phyloP scores from a whole-genome alignment of 2,113 vertebrate species.

The Nothoprocta pentlandii region DNA sequence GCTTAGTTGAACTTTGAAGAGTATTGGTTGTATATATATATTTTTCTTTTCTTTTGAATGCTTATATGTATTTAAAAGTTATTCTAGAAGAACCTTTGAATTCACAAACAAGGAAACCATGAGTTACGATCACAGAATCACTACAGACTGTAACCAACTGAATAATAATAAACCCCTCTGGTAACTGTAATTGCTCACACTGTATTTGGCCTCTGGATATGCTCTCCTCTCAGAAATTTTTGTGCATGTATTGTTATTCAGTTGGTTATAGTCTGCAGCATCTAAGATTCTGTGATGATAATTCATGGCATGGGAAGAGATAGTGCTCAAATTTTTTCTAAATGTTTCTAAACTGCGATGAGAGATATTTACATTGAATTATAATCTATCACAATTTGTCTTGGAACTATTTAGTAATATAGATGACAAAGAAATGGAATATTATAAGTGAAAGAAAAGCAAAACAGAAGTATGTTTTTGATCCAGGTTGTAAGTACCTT shows the following conservation, averaged over 20 bases:
- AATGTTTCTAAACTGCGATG: background rate
- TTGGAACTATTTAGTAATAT: background rate
- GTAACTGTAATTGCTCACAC: background rate
- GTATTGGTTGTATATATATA: background rate
- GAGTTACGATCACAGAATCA: background rate
- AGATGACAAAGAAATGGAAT: background rate
- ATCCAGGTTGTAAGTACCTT: background rate
- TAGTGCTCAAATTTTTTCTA: background rate
- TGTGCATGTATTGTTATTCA: background rate
- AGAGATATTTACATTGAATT: background rate
- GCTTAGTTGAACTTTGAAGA: background rate
- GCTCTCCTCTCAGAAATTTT: background rate
- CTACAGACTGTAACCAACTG: background rate
- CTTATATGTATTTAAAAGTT: background rate
- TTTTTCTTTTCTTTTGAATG: background rate
- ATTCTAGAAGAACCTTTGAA: background rate
- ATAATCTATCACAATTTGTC: background rate
- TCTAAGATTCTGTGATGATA: background rate
- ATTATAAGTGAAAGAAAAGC: rapidly evolving
- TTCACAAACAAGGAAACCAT: background rate
- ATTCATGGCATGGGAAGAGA: background rate
- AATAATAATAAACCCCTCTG: rapidly evolving
- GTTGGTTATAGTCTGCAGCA: background rate
- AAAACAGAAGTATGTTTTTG: background rate
- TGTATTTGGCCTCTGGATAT: background rate